Conservation (phyloP, 2,888 invertebrate species). For the Lordiphosa fenestrarum region DNA sequence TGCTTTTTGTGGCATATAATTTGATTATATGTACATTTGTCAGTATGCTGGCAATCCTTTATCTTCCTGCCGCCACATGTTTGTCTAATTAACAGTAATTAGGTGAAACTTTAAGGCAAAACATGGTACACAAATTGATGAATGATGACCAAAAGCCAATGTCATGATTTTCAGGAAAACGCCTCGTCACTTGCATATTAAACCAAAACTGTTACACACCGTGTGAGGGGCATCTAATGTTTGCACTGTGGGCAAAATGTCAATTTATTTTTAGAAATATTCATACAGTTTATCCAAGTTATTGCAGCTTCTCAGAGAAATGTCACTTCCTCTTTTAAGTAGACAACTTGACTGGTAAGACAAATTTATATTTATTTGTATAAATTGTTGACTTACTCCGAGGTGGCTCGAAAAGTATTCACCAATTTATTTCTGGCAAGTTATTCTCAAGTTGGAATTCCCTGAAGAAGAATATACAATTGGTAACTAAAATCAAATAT, state of each 20-base stretch:
- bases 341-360: no score
- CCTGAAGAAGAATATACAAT: no score
- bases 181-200: slow-evolving; percentile 44
- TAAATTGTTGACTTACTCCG: no score
- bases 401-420: no score
- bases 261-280: no score
- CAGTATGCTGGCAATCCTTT: slow-evolving; percentile 16
- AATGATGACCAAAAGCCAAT: slow-evolving; percentile 40
- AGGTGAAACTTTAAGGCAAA: slow-evolving; percentile 37
- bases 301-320: no score
- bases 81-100: slow-evolving; percentile 64
- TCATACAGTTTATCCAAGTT: no score
- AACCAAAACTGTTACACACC: slow-evolving; percentile 48
- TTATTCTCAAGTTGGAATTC: no score
- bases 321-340: no score
- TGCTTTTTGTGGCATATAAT: slow-evolving; percentile 32
- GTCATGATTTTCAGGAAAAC: slow-evolving; percentile 35
- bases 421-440: no score
- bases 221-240: slow-evolving; percentile 18
- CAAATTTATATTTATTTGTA: no score
- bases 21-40: slow-evolving; percentile 32
- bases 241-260: slow-evolving; percentile 12
- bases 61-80: slow-evolving; percentile 29
- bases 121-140: slow-evolving; percentile 45
- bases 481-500: no score